Evolutionary conservation across 2,888 invertebrate genomes (phyloP), one percentile per base, ranked within the genome.

Genomic region (Trichopoda pennipes): DNA sequence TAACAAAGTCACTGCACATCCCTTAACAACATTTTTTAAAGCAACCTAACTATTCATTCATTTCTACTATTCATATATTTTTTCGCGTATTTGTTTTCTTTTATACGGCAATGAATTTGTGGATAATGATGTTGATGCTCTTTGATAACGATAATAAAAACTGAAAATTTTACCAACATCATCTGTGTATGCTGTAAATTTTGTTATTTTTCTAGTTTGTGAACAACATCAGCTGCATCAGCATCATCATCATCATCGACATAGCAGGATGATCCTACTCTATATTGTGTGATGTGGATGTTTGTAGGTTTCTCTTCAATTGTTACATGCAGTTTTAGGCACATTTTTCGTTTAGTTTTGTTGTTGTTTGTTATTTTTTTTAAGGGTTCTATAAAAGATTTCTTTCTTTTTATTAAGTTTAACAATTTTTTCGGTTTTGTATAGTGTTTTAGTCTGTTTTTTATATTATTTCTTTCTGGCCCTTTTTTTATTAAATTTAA

Each of bases 241-340:
- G 58, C 66, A 42, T 60, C 23, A n/a, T 35, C 28, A 19, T 55
- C 44, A 28, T 69, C 47, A 23, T 61, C 19, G n/a, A n/a, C n/a
- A n/a, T n/a, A n/a, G n/a, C n/a, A n/a, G n/a, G n/a, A n/a, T n/a
- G n/a, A n/a, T n/a, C n/a, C n/a, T n/a, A n/a, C 55, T 23, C 19
- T 28, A 38, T 38, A 63, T 77, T 77, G 21, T 66, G 58, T 28
- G 66, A 12, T 38, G 35, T 56, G 19, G n/a, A n/a, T 47, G 55
- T 70, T 55, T 49, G 12, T 70, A 7, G 35, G 32, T 63, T 49
- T 63, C 32, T 47, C 49, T 66, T n/a, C 60, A 60, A 70, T 79
- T 73, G 73, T 79, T 73, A 74, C 68, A 74, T 79, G 79, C 73
- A 74, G 73, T 79, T 79, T 74, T 68, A 79, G 73, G 73, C 68